Conservation (phyloP, 2,797 vertebrate species). For the Coluber constrictor region DNA sequence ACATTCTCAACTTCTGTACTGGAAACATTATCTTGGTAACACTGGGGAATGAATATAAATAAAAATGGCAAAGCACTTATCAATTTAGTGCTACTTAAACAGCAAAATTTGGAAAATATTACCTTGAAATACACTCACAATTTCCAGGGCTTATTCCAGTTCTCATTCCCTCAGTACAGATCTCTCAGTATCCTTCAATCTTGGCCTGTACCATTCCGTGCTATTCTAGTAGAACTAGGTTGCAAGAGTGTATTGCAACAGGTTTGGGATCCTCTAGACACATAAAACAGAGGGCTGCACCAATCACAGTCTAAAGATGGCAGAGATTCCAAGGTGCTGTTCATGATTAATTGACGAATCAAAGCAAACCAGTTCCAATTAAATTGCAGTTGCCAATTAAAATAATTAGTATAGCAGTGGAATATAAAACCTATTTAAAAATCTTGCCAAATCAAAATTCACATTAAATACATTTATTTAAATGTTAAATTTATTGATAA, state of each 20-base stretch:
- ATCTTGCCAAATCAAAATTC: background rate
- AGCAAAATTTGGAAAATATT: constrained; percentile 13
- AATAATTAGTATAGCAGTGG: background rate
- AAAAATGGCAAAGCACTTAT: constrained; percentile 2
- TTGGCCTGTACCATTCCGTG: constrained; percentile 25
- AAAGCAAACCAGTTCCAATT: constrained; percentile 4
- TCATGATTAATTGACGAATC: background rate
- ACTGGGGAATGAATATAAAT: background rate
- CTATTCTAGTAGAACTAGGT: constrained; percentile 23
- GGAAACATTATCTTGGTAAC: background rate
- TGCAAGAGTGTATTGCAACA: constrained; percentile 25
- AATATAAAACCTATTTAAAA: constrained; percentile 3
- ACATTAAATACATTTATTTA: background rate
- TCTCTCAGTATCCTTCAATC: constrained; percentile 29
- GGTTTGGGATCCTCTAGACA: constrained; percentile 22
- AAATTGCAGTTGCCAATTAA: background rate
- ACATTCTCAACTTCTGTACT: background rate
- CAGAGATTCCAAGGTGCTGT: constrained; percentile 12
- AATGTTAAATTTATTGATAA: background rate
- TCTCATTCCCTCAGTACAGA: constrained; percentile 25
- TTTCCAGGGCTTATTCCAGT: constrained; percentile 20
- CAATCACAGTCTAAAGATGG: constrained; percentile 19
- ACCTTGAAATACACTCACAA: constrained; percentile 26
- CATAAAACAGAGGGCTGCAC: constrained; percentile 28
- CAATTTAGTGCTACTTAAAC: background rate